Evolutionary conservation across 2,797 vertebrate genomes (phyloP).

Genomic region (Tamandua tetradactyla): DNA sequence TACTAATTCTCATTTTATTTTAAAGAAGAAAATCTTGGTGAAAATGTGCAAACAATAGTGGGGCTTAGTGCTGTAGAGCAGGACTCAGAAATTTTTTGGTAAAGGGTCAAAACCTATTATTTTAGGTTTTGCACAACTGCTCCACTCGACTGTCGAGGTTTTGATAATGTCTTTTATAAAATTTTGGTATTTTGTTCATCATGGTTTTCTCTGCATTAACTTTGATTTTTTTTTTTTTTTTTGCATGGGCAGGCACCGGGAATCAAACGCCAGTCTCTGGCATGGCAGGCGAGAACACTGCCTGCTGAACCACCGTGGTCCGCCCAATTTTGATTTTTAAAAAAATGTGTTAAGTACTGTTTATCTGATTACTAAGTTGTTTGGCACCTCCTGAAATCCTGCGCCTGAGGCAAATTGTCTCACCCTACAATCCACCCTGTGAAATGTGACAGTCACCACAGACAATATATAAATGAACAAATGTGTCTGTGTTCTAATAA

Average conservation of each 20-base stretch:
- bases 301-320: no score
- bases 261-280: no score
- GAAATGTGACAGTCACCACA: neutral
- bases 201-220: neutral
- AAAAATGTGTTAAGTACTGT: neutral
- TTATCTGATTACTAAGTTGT: neutral
- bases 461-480: neutral
- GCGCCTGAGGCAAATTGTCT: neutral
- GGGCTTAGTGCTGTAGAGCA: neutral
- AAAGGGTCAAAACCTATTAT: neutral
- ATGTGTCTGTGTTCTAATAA: neutral
- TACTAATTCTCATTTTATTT: neutral
- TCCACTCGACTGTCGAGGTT: neutral
- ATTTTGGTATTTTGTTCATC: neutral
- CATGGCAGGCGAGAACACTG: no score
- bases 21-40: neutral
- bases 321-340: neutral
- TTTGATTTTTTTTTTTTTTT: no score
- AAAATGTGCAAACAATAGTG: neutral
- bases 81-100: neutral
- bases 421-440: neutral
- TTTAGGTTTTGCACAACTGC: neutral
- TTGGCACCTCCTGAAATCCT: neutral
- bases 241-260: no score
- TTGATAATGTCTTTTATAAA: neutral